Base-by-base conservation (phyloP, 1,140 invertebrate species). In the Lepidurus packardi region DNA sequence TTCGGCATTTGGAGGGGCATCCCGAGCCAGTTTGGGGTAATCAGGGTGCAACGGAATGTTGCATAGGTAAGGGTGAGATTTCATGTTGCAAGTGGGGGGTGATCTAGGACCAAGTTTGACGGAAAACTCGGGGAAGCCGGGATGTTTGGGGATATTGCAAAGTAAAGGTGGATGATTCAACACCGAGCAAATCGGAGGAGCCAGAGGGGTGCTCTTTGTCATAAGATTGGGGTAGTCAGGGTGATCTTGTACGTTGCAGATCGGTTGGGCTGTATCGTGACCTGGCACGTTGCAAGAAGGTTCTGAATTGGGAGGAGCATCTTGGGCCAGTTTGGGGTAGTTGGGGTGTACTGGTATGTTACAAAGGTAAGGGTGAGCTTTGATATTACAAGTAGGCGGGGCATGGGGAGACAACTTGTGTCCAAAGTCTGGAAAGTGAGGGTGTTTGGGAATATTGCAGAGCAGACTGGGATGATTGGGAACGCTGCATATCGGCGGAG, bases 131-230 rank as follows among this genome's bases (percentile, higher is more conserved):
- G 79, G 79, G 44, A 79, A 78, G 25, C 78, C 47, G 1, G 79
- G 79, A 24, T 80, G 79, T 10, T 76, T 47, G 3, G 44, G 75
- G 74, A 79, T 73, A 74, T 80, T 80, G 79, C 79, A 80, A 8
- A 80, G 53, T 11, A 80, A 7, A 8, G 75, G 47, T 2, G 79
- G 79, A 25, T 80, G 79, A 6, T 25, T 44, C 41, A 73, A 9
- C 41, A 80, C 74, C 43, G 73, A 45, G 73, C 79, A 80, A 21
- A 74, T 41, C 10, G 79, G 79, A 7, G 75, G 42, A 24, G 79
- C 24, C 43, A 73, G 43, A 78, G 78, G n/a, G 41, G 73, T 44
- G 73, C 73, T 25, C 11, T n/a, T 11, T 11, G 74, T 43, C 78
- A 79, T 74, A 34, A 44, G 21, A 76, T 42, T 42, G 41, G 79